Evolutionary conservation across 2,888 invertebrate species (phyloP).

Genomic region (Epicampocera succincta): DNA sequence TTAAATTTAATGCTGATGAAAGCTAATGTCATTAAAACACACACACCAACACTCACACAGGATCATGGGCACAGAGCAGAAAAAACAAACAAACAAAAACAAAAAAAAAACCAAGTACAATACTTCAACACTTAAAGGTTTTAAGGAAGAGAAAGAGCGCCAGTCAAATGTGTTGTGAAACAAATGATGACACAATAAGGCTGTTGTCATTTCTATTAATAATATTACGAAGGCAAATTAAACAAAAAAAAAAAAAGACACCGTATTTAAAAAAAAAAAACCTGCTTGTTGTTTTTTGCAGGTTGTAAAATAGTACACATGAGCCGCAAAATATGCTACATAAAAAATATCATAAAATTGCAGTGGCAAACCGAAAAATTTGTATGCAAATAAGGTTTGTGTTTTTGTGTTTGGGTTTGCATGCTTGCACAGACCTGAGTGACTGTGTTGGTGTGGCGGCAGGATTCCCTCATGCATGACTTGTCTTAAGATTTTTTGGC

Average conservation of each 20-base stretch:
- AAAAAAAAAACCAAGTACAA: no score
- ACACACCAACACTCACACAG: conserved; percentile 33
- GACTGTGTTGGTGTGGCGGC: neutral
- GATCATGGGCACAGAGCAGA: conserved; percentile 26
- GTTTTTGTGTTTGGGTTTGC: neutral
- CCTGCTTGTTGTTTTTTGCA: conserved; percentile 29
- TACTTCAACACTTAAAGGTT: conserved; percentile 34
- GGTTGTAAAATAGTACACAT: conserved; percentile 49
- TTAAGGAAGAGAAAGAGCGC: neutral
- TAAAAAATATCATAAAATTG: conserved; percentile 68
- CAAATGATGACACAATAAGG: conserved; percentile 69
- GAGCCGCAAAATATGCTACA: conserved; percentile 68
- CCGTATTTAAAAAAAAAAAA: conserved; percentile 3
- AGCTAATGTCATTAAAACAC: conserved; percentile 69
- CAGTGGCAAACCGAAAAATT: conserved; percentile 70
- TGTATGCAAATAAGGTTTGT: conserved; percentile 68
- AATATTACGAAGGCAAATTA: conserved; percentile 57
- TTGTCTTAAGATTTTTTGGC: conserved; percentile 48
- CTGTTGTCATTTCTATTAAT: conserved; percentile 69
- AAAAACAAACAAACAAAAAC: no score
- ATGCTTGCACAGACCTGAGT: neutral
- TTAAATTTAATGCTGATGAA: conserved; percentile 71
- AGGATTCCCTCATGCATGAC: conserved; percentile 18
- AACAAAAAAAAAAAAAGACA: conserved; percentile 16
- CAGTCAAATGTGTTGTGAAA: conserved; percentile 35